Evolutionary conservation across 2,113 vertebrate species (phyloP).

Genomic region (Pteropus alecto): DNA sequence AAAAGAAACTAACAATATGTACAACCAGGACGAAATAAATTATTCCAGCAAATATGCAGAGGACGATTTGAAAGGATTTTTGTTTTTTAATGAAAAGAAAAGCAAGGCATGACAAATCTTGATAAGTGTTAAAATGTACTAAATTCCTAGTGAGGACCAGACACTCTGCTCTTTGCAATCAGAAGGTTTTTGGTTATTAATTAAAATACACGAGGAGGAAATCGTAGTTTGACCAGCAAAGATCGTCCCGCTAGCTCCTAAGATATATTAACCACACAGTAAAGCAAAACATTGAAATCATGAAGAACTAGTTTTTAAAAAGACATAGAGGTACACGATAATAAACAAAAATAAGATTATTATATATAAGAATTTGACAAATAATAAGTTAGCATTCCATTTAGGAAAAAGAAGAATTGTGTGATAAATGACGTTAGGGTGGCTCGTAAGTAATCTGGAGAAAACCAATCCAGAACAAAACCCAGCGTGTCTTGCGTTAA

Average conservation of each 20-base stretch:
- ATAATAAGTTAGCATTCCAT: too few species aligned
- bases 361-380: neutral
- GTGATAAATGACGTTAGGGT: neutral
- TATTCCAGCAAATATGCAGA: neutral
- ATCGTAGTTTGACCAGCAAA: neutral
- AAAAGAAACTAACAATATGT: neutral
- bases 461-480: neutral
- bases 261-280: neutral
- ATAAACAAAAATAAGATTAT: neutral
- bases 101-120: neutral
- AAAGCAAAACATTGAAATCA: neutral
- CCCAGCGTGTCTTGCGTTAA: rapidly evolving
- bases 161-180: neutral
- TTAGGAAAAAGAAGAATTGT: neutral
- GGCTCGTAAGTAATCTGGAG: neutral
- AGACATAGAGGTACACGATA: neutral
- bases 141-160: neutral
- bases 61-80: neutral
- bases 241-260: neutral
- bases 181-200: neutral
- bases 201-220: neutral
- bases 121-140: neutral
- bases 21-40: neutral
- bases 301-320: neutral
- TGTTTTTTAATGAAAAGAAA: neutral